Conservation (phyloP, 2,888 invertebrate species). For the Melipona beecheii region DNA sequence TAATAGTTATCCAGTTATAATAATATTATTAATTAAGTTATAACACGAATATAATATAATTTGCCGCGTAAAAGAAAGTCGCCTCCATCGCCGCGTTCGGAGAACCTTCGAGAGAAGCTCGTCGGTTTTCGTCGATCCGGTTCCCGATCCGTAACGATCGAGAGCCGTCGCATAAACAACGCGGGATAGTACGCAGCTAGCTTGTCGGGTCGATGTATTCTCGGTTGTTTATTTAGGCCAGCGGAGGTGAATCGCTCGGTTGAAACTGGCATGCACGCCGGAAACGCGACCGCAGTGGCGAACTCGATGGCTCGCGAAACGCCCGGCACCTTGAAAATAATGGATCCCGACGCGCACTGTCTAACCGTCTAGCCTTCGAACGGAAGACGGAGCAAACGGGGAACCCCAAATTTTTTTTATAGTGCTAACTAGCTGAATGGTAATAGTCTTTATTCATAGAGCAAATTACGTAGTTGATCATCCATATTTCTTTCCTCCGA, state of each 20-base stretch:
- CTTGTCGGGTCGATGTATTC: conserved; percentile 83
- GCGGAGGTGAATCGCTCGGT: conserved; percentile 82
- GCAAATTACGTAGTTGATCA: no score
- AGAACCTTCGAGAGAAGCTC: no score
- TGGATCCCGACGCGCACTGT: conserved; percentile 28
- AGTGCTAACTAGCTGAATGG: no score
- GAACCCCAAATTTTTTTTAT: no score
- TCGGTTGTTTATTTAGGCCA: conserved; percentile 84
- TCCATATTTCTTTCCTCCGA: no score
- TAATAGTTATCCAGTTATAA: no score
- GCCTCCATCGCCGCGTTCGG: no score
- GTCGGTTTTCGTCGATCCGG: neutral
- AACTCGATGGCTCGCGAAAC: conserved; percentile 42
- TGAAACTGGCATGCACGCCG: conserved; percentile 52
- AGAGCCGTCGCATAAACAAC: conserved; percentile 52
- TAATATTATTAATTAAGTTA: no score
- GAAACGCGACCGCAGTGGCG: conserved; percentile 37
- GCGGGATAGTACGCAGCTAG: conserved; percentile 66
- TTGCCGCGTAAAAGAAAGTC: no score
- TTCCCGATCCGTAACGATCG: conserved; percentile 43
- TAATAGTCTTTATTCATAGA: no score
- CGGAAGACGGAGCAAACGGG: conserved; percentile 16
- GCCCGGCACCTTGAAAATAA: conserved; percentile 47
- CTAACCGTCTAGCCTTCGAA: conserved; percentile 45
- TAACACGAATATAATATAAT: no score